These are phyloP conservation scores for Virgularia gustaviana DNA, from an alignment of 92 coral and sea anemone genomes.

Conservation along the genomic window DNA sequence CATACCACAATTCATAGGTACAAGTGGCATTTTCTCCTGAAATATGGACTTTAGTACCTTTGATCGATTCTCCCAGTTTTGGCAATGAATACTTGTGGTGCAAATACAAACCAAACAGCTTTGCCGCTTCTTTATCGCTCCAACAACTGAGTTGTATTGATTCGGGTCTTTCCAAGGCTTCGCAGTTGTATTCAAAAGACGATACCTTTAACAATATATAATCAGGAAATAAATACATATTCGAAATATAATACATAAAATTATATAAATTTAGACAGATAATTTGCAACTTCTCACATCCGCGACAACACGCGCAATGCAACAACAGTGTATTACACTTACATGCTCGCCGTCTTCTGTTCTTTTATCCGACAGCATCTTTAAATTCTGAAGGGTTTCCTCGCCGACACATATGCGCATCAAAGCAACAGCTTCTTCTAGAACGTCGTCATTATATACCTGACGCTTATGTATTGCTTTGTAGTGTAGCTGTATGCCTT, in stretches of 20 bases:
- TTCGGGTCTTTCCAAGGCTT: background rate
- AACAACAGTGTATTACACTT: background rate
- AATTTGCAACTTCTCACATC: background rate
- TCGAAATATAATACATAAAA: too few relatives aligned
- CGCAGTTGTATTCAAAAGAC: background rate
- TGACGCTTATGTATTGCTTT: background rate
- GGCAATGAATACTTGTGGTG: background rate
- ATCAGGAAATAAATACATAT: too few relatives aligned
- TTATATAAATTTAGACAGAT: conserved; percentile 3
- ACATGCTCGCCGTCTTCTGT: conserved; percentile 6
- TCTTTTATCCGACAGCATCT: background rate
- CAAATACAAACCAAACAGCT: background rate
- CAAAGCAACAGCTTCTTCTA: conserved; percentile 1
- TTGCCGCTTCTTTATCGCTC: conserved; percentile 15
- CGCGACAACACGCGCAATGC: background rate
- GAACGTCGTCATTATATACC: conserved; percentile 3
- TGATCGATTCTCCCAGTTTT: background rate
- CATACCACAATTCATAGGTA: background rate
- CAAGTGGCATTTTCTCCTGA: background rate
- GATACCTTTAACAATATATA: background rate
- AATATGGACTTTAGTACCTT: background rate
- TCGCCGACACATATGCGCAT: conserved; percentile 1
- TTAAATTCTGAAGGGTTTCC: background rate
- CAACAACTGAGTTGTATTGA: conserved; percentile 1
- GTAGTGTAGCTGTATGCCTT: conserved; percentile 6